Conservation (phyloP, 1,140 invertebrate genomes). For the Trichoplusia ni region DNA sequence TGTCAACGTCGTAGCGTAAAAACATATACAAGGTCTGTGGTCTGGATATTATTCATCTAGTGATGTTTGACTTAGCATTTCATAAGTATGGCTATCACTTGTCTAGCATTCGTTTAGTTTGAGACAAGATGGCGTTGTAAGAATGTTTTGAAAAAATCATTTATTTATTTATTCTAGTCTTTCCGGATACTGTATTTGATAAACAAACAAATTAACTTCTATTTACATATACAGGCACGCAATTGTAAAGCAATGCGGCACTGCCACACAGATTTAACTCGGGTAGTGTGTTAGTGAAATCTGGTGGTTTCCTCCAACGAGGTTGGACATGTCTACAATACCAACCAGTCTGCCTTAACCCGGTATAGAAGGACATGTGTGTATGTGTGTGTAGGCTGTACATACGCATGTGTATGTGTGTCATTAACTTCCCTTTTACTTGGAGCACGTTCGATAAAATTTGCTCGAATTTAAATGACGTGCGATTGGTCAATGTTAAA, state of each 20-base stretch:
- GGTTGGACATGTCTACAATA: conserved; percentile 11
- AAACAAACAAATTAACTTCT: too few relatives aligned
- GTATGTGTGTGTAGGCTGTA: neutral
- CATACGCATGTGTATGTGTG: neutral
- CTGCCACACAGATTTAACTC: neutral
- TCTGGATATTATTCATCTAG: too few relatives aligned
- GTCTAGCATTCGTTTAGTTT: too few relatives aligned
- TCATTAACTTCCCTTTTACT: conserved; percentile 29
- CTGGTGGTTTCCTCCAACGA: conserved; percentile 1
- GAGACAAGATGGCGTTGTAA: too few relatives aligned
- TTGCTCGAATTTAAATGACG: neutral
- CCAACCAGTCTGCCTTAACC: neutral
- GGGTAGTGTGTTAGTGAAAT: conserved; percentile 24
- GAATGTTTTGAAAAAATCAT: too few relatives aligned
- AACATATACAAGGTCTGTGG: too few relatives aligned
- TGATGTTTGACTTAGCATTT: too few relatives aligned
- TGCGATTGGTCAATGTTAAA: neutral
- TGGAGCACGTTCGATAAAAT: neutral
- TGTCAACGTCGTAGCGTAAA: too few relatives aligned
- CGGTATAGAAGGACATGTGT: neutral
- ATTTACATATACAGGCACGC: too few relatives aligned
- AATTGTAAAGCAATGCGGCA: neutral
- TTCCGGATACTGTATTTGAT: too few relatives aligned
- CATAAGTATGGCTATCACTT: too few relatives aligned
- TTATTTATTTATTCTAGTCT: too few relatives aligned